Evolutionary conservation across 2,888 invertebrate genomes (phyloP).

Genomic region (Noctua fimbriata): DNA sequence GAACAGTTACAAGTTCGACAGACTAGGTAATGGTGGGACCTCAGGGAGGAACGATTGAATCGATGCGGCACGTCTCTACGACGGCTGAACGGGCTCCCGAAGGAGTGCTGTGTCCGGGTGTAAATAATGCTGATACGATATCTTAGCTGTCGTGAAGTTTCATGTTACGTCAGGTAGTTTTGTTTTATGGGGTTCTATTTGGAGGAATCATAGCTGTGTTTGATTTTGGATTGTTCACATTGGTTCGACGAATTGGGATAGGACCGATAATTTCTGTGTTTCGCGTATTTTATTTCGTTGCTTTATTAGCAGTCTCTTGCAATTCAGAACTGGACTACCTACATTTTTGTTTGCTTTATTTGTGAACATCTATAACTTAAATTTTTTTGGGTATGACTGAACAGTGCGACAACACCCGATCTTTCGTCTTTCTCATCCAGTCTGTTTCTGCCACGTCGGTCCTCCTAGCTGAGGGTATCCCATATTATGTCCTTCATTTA

Average conservation of each 20-base stretch:
- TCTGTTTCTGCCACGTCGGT: neutral
- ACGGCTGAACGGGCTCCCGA: slow-evolving; percentile 45
- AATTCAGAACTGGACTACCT: neutral
- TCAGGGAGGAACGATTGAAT: slow-evolving; percentile 70
- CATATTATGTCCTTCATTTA: no score
- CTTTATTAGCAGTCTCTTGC: neutral
- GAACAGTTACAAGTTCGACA: slow-evolving; percentile 73
- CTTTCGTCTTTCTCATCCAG: neutral
- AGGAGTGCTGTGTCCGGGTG: slow-evolving; percentile 51
- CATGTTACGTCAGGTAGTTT: slow-evolving; percentile 54
- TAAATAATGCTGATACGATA: slow-evolving; percentile 64
- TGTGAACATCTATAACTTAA: neutral
- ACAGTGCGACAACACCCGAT: neutral
- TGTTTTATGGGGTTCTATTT: slow-evolving; percentile 34
- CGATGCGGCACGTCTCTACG: slow-evolving; percentile 60
- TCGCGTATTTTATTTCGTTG: neutral
- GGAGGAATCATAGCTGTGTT: neutral
- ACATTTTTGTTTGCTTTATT: neutral
- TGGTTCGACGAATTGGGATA: neutral
- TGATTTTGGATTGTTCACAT: slow-evolving; percentile 7
- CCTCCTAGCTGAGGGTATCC: no score
- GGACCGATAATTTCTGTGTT: slow-evolving; percentile 5
- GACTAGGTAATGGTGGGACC: slow-evolving; percentile 73
- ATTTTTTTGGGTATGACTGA: no score
- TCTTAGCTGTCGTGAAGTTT: slow-evolving; percentile 58